Conservation (phyloP, 2,888 invertebrate species). For the Hoplodrina blanda region DNA sequence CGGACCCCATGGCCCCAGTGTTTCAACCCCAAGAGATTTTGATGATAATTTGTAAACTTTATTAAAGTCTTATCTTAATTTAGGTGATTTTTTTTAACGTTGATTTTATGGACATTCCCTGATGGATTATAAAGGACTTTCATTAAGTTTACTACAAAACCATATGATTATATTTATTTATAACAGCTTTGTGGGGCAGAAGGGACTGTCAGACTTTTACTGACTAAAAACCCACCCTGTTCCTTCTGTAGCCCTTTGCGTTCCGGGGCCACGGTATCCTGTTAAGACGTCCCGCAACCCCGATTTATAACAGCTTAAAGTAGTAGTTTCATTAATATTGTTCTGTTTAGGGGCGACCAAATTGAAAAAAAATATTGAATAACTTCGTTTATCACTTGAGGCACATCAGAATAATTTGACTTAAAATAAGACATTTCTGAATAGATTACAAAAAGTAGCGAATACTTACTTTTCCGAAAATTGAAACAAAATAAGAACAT, state of each 20-base stretch:
- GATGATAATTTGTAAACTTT: no score
- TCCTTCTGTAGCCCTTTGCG: no score
- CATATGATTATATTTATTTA: not conserved
- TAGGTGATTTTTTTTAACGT: no score
- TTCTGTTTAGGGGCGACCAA: conserved; percentile 10
- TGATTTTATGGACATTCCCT: not conserved
- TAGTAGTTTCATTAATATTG: conserved; percentile 12
- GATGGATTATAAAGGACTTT: not conserved
- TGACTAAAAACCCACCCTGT: no score
- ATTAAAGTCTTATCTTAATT: no score
- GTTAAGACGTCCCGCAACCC: no score
- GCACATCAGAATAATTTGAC: conserved; percentile 15
- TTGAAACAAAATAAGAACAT: not conserved
- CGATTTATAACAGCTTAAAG: conserved; percentile 28
- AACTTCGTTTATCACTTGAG: conserved; percentile 39
- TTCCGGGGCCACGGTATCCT: no score
- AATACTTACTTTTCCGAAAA: not conserved
- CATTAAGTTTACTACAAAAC: conserved; percentile 4
- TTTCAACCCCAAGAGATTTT: no score
- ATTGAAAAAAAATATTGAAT: conserved; percentile 9
- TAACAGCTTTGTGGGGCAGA: no score
- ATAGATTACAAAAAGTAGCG: not conserved
- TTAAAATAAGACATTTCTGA: not conserved
- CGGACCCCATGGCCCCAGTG: no score
- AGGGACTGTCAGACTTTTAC: no score